A percentile compares a stretch with the other conserved stretches of the same genome.
These are phyloP conservation scores for Anniella stebbinsi DNA, from an alignment of 2,797 vertebrate genomes.

Conservation along the genomic window DNA sequence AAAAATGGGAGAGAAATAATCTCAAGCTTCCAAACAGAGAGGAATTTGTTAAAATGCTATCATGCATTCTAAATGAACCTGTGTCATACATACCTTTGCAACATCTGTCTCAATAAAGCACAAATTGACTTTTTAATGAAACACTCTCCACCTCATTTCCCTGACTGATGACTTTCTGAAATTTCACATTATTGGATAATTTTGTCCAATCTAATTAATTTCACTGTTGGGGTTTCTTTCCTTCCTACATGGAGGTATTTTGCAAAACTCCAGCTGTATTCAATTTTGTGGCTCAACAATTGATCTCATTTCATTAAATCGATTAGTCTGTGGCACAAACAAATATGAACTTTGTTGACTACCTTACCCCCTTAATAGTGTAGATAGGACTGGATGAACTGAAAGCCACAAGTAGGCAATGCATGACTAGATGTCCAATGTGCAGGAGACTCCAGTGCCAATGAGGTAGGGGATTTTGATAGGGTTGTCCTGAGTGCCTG, in stretches of 20 bases:
- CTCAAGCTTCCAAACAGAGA: neutral
- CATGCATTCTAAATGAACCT: neutral
- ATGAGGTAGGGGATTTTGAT: neutral
- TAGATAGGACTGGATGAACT: neutral
- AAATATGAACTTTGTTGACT: neutral
- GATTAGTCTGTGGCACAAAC: neutral
- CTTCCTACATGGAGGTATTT: neutral
- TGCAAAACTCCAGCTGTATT: neutral
- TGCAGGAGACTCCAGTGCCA: too few species aligned
- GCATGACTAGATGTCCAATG: neutral
- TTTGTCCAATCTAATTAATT: slow-evolving; percentile 21
- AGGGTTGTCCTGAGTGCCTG: neutral
- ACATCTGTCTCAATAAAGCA: slow-evolving; percentile 16
- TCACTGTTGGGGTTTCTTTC: neutral
- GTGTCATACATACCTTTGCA: neutral
- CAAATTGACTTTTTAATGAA: slow-evolving; percentile 31
- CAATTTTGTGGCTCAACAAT: neutral
- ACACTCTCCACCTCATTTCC: slow-evolving; percentile 15
- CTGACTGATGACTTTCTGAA: slow-evolving; percentile 35
- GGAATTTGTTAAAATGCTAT: neutral
- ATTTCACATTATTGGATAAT: slow-evolving; percentile 16
- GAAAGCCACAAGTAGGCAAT: neutral
- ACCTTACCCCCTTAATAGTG: neutral
- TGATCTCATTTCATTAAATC: neutral
- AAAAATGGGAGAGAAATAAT: neutral